phyloP scores from a whole-genome alignment of 2,113 vertebrate genomes.

The Cheirogaleus medius region DNA sequence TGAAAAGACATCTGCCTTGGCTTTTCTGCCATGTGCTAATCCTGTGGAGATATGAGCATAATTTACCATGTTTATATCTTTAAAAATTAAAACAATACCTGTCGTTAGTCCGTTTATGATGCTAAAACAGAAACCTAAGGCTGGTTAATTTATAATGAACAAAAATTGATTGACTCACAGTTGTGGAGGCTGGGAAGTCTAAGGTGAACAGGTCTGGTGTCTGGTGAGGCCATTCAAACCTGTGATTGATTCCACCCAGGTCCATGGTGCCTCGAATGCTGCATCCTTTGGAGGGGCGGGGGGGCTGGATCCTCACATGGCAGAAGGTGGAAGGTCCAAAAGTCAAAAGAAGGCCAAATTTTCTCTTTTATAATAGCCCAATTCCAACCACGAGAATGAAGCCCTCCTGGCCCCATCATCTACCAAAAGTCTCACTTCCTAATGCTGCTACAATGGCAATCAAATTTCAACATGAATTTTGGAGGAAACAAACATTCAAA shows the following conservation, averaged over 20 bases:
- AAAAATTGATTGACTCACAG: not conserved
- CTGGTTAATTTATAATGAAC: not conserved
- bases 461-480: not conserved
- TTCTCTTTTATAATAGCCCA: not conserved
- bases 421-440: not conserved
- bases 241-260: not conserved
- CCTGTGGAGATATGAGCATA: not conserved
- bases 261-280: not conserved
- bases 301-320: not conserved
- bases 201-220: not conserved
- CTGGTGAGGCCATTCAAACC: not conserved
- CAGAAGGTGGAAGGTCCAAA: not conserved
- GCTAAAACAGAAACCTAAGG: not conserved
- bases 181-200: not conserved
- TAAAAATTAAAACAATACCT: not conserved
- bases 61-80: not conserved
- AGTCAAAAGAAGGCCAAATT: not conserved
- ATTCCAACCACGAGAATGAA: not conserved
- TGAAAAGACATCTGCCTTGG: not conserved
- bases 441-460: not conserved
- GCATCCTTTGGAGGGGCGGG: not conserved
- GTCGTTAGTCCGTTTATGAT: not conserved
- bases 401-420: not conserved
- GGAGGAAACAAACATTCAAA: not conserved
- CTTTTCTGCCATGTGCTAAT: not conserved